Base-by-base conservation (phyloP, 2,888 invertebrate species). In the Scaptomyza polygonia region DNA sequence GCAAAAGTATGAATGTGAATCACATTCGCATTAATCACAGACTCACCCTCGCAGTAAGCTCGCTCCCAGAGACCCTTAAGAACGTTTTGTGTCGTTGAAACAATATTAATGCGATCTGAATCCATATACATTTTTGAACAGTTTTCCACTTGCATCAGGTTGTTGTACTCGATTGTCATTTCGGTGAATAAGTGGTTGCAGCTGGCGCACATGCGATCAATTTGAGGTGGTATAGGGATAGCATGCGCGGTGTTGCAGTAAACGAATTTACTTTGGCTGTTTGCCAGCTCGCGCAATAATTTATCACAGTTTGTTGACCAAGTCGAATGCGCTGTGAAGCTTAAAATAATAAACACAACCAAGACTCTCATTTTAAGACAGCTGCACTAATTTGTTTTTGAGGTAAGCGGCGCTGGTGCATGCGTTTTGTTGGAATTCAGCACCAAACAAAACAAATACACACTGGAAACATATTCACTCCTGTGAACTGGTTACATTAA, bases 71-170 rank as follows among this genome's bases (percentile, higher is more conserved):
- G 64, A 0, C 75, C 78, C 2, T 59, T 70, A 0, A 90, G 77
- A 14, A 77, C 48, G 0, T 68, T 72, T 43, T 89, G 76, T 0
- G 77, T 82, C 2, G 79, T 84, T 2, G 69, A 58, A 2, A 90
- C 71, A 1, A 90, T 66, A 48, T 90, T 90, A 5, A 90, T 72
- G 21, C 90, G 88, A 72, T 90, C 90, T 0, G 77, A 79, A 55
- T 90, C 81, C 14, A 78, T 80, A 25, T 81, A 90, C 4, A 16
- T 29, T 4, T 69, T 61, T 1, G 82, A 65, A 39, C 90, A 90
- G 42, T 77, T 87, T 0, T 43, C n/a, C 1, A 25, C 14, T 1
- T 36, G 9, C 6, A 65, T 64, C 0, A 89, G 32, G 0, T 0
- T 0, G 0, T 43, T 40, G 34, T 84, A 90, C 0, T 1, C 0